Evolutionary conservation across 1,140 invertebrate species (phyloP).

Genomic region (Eciton burchellii): DNA sequence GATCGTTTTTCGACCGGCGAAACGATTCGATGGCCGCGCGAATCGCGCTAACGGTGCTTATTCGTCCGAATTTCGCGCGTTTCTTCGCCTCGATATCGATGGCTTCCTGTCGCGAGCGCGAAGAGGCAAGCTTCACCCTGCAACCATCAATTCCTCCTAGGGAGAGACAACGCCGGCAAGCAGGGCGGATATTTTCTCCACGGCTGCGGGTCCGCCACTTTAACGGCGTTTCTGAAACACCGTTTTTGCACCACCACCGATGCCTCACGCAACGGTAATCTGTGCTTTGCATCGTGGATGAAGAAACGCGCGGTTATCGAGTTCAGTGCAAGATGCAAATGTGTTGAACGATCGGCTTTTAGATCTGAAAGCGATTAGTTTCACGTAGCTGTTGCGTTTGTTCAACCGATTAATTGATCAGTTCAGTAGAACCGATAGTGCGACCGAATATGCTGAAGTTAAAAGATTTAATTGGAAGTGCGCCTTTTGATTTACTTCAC

Average conservation of each 20-base stretch:
- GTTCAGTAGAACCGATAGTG: too few relatives aligned
- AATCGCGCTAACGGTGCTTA: slow-evolving; percentile 12
- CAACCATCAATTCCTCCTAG: slow-evolving; percentile 45
- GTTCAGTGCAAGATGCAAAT: neutral
- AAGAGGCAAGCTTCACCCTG: neutral
- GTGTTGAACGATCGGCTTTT: slow-evolving; percentile 19
- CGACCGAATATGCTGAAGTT: too few relatives aligned
- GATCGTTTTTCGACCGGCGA: slow-evolving; percentile 32
- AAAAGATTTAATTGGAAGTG: too few relatives aligned
- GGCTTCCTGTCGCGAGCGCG: slow-evolving; percentile 23
- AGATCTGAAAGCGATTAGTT: neutral
- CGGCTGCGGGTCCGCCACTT: slow-evolving; percentile 2
- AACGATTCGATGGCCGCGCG: slow-evolving; percentile 18
- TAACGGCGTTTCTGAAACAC: slow-evolving; percentile 11
- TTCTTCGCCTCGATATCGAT: slow-evolving; percentile 48
- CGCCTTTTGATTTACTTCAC: too few relatives aligned
- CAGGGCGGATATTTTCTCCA: slow-evolving; percentile 23
- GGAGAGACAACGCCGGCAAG: slow-evolving; percentile 40
- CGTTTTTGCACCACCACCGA: slow-evolving; percentile 4
- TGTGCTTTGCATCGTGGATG: neutral
- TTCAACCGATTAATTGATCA: too few relatives aligned
- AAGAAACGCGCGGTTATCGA: slow-evolving; percentile 23
- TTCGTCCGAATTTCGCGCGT: slow-evolving; percentile 11
- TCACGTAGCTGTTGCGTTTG: neutral
- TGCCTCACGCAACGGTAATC: slow-evolving; percentile 50